Percentiles rank a stretch among this genome's conserved stretches.
Evolutionary conservation across 2,113 vertebrate species (phyloP).

Genomic region (Talpa occidentalis): DNA sequence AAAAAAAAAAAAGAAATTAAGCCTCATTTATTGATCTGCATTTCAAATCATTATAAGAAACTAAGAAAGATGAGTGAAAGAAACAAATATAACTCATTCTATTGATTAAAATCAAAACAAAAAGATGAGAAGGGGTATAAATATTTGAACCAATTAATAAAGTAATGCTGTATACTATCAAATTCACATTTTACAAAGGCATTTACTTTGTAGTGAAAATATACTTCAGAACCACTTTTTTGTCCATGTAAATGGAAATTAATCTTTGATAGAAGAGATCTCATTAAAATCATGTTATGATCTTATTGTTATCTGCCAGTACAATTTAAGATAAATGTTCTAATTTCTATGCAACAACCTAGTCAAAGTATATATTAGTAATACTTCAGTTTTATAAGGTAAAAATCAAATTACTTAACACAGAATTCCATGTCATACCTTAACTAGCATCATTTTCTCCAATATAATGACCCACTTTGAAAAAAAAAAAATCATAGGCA

Average conservation of each 20-base stretch:
- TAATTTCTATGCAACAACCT: conserved; percentile 8
- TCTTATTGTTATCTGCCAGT: background rate
- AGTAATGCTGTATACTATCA: background rate
- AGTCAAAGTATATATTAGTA: background rate
- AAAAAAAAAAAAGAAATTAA: too few species aligned
- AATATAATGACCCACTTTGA: background rate
- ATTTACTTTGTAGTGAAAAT: background rate
- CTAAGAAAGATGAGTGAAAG: background rate
- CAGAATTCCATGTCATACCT: background rate
- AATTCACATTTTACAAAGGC: background rate
- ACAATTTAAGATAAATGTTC: background rate
- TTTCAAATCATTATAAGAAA: background rate
- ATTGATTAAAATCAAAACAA: background rate
- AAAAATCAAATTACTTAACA: background rate
- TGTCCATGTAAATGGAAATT: background rate
- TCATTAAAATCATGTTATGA: conserved; percentile 4
- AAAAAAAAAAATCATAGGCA: background rate
- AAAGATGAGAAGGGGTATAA: background rate
- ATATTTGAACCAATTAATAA: background rate
- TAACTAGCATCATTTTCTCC: background rate
- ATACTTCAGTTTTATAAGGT: background rate
- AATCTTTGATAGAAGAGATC: background rate
- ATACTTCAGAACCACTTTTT: background rate
- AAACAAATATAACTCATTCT: background rate
- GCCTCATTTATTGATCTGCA: background rate